Evolutionary conservation across 2,113 vertebrate species (phyloP), one percentile per base, ranked within the genome.

Genomic region (Todiramphus saurophagus): DNA sequence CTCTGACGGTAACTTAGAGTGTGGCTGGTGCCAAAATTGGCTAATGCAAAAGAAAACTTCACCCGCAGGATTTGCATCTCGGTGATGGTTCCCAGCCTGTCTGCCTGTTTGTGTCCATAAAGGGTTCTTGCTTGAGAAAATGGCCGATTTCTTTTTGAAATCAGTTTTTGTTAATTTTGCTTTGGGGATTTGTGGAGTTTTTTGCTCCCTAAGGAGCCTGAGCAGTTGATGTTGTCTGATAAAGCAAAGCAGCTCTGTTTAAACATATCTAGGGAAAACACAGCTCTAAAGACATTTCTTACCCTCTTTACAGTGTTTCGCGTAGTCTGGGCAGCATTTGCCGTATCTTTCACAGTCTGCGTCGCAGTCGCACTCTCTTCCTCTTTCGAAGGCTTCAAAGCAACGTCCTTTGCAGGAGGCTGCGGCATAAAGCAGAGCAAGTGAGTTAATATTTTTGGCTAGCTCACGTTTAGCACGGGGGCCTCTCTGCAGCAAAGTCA

Each of bases 391-490:
- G 79, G 35, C 4, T 91, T 99, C 99, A 7, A 98, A 99, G 96
- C 99, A 99, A 20, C 99, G 98, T 43, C 99, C 99, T 97, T 95
- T 98, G 94, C 99, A 99, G 17, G 99, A 99, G 80, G 89, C 63
- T 16, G 97, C 99, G 99, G 97, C 14, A 6, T 75, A 46, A 44
- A 87, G 83, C 85, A 94, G 77, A 94, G 82, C 28, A 76, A 27
- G n/a, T 28, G 28, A 9, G 37, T 96, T 39, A 96, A 82, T 4
- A 5, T 10, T 30, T 8, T 51, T 43, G 73, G 5, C 33, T 48
- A 7, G 35, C 27, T 41, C 55, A 2, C 2, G 0, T 10, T 24
- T 4, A 62, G 39, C 7, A 13, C 72, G 74, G 82, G 66, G 75
- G 72, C 86, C 69, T 87, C 60, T 25, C 89, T 92, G 87, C 25